Base-by-base conservation (phyloP, 2,113 vertebrate genomes). In the Meles meles region DNA sequence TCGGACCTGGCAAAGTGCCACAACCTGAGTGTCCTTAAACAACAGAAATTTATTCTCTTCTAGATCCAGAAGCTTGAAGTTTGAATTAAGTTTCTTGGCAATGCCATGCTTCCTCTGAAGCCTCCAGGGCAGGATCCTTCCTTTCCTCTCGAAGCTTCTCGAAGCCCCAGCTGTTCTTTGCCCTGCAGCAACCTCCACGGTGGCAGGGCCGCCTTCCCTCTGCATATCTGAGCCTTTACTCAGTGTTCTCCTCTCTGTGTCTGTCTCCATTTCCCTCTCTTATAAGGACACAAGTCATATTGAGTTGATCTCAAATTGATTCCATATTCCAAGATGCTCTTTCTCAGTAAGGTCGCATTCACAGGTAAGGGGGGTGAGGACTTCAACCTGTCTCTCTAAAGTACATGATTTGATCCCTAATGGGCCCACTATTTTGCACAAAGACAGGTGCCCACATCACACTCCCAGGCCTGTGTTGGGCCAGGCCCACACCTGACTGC, bases 121-220 rank as follows among this genome's bases (percentile, higher is more conserved):
- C 6, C 61, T 44, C 12, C 2, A 13, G 39, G 10, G 9, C 12
- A 47, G 52, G 11, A 7, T 5, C 15, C 17, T 10, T 31, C 11
- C 88, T 4, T 0, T 29, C 18, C 14, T 11, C 17, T 72, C 9
- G 2, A 0, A 1, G 15, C 6, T 31, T 20, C 44, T 90, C 20
- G 42, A 4, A 25, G 20, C 9, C 39, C 29, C 23, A 23, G 2
- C 1, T 20, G 2, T 6, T 37, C 29, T 42, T 94, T 29, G 20
- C 6, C 77, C 59, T 92, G 31, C 15, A 67, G n/a, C 3, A 23
- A 9, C 25, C 65, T 39, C 23, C 14, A 44, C 12, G 27, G 21
- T 80, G 17, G 18, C 27, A 0, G 21, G 20, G 59, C 34, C 39
- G 29, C 13, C 59, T 85, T 61, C 34, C 34, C 42, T 11, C 31